Evolutionary conservation across 2,888 invertebrate species (phyloP).

Genomic region (Proisotoma minuta): DNA sequence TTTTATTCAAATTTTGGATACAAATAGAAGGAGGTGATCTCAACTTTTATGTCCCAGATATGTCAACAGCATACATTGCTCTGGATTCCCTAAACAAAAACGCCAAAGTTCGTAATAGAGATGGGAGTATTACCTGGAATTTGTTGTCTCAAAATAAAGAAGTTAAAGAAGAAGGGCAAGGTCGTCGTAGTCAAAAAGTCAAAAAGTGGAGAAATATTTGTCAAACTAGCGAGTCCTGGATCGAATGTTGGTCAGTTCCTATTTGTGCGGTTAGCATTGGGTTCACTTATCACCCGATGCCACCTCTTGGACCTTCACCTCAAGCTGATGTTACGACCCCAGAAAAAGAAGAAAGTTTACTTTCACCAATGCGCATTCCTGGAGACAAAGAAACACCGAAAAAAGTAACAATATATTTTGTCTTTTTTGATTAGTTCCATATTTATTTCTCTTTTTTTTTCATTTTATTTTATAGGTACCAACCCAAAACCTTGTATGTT

Average conservation of each 20-base stretch:
- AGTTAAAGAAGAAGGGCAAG: neutral
- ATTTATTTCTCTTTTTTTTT: neutral
- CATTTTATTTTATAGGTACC: constrained; percentile 49
- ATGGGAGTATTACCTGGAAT: constrained; percentile 57
- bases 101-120: constrained; percentile 75
- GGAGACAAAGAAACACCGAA: constrained; percentile 43
- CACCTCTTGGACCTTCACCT: constrained; percentile 78
- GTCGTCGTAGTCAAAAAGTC: constrained; percentile 35
- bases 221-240: constrained; percentile 70
- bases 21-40: constrained; percentile 91
- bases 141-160: neutral
- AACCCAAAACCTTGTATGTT: constrained; percentile 15
- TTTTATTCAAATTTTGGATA: constrained; percentile 86
- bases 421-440: neutral
- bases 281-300: constrained; percentile 88
- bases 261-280: constrained; percentile 86
- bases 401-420: constrained; percentile 13
- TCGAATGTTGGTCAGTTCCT: constrained; percentile 94
- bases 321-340: constrained; percentile 91
- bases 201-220: constrained; percentile 80
- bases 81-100: constrained; percentile 80
- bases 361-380: constrained; percentile 88
- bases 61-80: constrained; percentile 78
- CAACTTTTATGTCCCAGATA: constrained; percentile 84
- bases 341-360: constrained; percentile 84